Base-by-base conservation (phyloP, 1,140 invertebrate species). In the Ladona fulva region DNA sequence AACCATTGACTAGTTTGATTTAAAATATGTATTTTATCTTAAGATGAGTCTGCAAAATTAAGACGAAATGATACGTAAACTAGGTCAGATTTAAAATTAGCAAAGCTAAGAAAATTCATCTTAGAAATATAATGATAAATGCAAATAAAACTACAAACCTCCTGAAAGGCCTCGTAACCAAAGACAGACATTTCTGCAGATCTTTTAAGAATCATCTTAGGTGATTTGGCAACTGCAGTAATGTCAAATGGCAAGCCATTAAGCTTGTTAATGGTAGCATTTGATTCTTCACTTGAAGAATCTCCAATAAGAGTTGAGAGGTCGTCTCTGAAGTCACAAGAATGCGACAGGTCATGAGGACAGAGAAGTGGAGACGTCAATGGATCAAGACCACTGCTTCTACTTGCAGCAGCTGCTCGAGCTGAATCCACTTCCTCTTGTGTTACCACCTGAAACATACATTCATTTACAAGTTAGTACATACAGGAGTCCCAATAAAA, bases 311-410 rank as follows among this genome's bases (percentile, higher is more conserved):
- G 81, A 44, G 89, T 90, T 1, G 90, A 90, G 37, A 91, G 82
- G 84, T 91, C 87, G 76, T 89, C 89, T 80, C 88, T 85, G 76
- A 85, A 84, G 79, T 92, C 91, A 10, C 85, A 1, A 66, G 16
- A 82, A 42, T 89, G 87, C 0, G 90, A 87, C 74, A 92, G 85
- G 84, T 95, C 93, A 82, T 94, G 92, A 0, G 91, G 89, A 77
- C 88, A 88, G 81, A 89, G 87, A 1, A 91, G 83, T 79, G 89
- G 86, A 78, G 84, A 87, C 24, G 89, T 87, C 10, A 87, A 85
- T 66, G 52, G 52, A 80, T 90, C 87, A 11, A 85, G 83, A 80
- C 84, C 81, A 76, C 84, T 22, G n/a, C 52, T 79, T 78, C 86
- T 81, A 83, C 84, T 85, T 81, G 85, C 83, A 79, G 87, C 85